phyloP scores from a whole-genome alignment of 2,888 invertebrate genomes.

The Colostygia pectinataria region DNA sequence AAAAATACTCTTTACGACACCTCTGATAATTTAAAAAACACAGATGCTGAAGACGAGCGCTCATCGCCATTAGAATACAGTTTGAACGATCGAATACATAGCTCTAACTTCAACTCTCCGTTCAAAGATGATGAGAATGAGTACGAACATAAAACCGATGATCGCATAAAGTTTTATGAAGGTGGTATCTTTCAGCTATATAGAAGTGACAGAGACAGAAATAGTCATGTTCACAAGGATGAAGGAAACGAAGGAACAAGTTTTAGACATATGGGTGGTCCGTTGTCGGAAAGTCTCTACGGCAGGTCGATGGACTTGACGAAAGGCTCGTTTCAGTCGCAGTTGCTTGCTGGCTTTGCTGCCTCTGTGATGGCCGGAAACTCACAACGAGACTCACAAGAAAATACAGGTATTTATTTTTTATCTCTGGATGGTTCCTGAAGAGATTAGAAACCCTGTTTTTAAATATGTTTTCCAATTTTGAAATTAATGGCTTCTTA shows the following conservation, averaged over 20 bases:
- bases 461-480: background rate
- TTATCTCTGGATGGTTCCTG: background rate
- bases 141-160: constrained; percentile 56
- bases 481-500: background rate
- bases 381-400: constrained; percentile 66
- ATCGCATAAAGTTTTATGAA: constrained; percentile 68
- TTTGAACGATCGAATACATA: constrained; percentile 53
- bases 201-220: constrained; percentile 60
- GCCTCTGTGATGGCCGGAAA: constrained; percentile 72
- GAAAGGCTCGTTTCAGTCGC: constrained; percentile 71
- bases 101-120: constrained; percentile 62
- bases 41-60: constrained; percentile 51
- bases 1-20: constrained; percentile 37
- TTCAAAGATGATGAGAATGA: constrained; percentile 71
- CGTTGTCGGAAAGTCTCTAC: constrained; percentile 66
- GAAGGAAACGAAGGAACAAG: constrained; percentile 48
- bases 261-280: constrained; percentile 55
- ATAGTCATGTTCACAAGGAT: constrained; percentile 51
- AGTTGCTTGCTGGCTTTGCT: constrained; percentile 69
- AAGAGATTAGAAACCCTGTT: no score
- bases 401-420: constrained; percentile 51
- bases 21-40: constrained; percentile 47
- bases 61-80: constrained; percentile 61
- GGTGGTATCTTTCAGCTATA: constrained; percentile 71
- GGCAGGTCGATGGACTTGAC: constrained; percentile 72